phyloP scores from a whole-genome alignment of 2,888 invertebrate species.

The Chalcosyrphus nemorum region DNA sequence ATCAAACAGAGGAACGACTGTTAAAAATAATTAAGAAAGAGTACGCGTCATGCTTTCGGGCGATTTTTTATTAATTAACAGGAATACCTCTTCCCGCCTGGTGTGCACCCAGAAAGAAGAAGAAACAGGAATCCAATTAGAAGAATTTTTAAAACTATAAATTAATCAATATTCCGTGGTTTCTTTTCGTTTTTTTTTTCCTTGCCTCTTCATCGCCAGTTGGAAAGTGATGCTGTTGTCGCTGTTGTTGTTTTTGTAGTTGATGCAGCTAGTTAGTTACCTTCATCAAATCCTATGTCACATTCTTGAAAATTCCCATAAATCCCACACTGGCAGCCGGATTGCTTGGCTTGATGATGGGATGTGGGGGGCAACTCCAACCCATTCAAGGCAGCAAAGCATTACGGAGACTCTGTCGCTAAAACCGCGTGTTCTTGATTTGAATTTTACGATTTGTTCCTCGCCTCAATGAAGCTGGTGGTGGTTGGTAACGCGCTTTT shows the following conservation, averaged over 20 bases:
- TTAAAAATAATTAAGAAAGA: constrained; percentile 18
- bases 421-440: constrained; percentile 55
- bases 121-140: constrained; percentile 54
- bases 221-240: constrained; percentile 38
- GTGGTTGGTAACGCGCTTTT: constrained; percentile 54
- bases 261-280: constrained; percentile 58
- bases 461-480: constrained; percentile 44
- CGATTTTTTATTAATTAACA: constrained; percentile 43
- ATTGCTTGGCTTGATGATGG: constrained; percentile 11
- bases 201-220: constrained; percentile 26
- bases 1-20: not conserved
- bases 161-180: constrained; percentile 58
- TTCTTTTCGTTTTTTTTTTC: not conserved
- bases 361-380: constrained; percentile 17
- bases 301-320: constrained; percentile 67
- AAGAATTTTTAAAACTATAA: constrained; percentile 58
- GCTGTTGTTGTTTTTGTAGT: constrained; percentile 11
- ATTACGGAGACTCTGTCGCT: constrained; percentile 16
- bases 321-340: constrained; percentile 53
- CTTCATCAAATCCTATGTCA: constrained; percentile 70
- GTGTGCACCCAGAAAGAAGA: constrained; percentile 6
- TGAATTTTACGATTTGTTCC: constrained; percentile 65
- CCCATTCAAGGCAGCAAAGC: constrained; percentile 41
- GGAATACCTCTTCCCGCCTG: constrained; percentile 28
- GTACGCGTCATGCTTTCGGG: not conserved